Evolutionary conservation across 2,888 invertebrate species (phyloP).

Genomic region (Polyommatus icarus): DNA sequence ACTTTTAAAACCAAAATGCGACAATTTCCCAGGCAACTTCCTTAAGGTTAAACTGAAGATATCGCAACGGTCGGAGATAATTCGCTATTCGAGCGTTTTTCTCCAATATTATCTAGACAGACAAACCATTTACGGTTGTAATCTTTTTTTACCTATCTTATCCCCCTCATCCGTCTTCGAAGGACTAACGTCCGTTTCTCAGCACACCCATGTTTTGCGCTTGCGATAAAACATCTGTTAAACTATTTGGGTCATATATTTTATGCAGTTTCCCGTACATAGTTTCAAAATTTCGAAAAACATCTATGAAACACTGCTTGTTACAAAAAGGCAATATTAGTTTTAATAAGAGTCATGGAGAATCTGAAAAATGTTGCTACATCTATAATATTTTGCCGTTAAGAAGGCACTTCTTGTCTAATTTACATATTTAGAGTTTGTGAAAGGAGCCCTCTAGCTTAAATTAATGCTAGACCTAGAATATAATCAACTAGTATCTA

Average conservation of each 20-base stretch:
- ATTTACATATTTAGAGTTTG: not conserved
- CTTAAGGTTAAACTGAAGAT: constrained; percentile 11
- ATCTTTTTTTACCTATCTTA: constrained; percentile 31
- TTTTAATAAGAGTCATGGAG: not conserved
- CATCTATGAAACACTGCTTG: not conserved
- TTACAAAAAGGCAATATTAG: not conserved
- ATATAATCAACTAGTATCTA: not conserved
- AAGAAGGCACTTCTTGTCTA: not conserved
- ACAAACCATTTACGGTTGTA: constrained; percentile 15
- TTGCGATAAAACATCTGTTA: constrained; percentile 73
- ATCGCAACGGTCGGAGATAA: constrained; percentile 11
- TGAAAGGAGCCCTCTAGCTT: not conserved
- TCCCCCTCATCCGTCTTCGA: constrained; percentile 47
- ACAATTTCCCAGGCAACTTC: constrained; percentile 22
- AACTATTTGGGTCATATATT: constrained; percentile 42
- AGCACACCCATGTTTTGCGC: constrained; percentile 62
- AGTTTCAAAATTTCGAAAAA: not conserved
- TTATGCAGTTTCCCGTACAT: not conserved
- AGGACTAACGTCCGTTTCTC: constrained; percentile 53
- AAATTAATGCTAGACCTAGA: not conserved
- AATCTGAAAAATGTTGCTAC: no score
- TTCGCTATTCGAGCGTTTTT: not conserved
- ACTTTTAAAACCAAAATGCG: constrained; percentile 2
- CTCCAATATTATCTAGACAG: constrained; percentile 12
- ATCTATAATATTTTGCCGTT: not conserved